Evolutionary conservation across 2,888 invertebrate genomes (phyloP).

Genomic region (Mystacides longicornis): DNA sequence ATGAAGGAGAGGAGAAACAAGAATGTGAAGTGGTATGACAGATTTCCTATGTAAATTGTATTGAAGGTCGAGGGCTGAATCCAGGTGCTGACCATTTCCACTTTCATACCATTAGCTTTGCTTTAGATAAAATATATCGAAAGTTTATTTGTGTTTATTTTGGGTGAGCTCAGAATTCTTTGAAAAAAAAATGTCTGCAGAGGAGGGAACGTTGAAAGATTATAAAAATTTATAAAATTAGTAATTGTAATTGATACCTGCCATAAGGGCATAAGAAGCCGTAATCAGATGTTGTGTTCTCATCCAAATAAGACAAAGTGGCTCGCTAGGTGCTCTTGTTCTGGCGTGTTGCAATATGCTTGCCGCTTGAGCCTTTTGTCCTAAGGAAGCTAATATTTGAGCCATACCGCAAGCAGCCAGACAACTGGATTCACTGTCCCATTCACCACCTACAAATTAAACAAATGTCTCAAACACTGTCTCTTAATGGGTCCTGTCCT

Average conservation of each 20-base stretch:
- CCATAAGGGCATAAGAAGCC: conserved; percentile 18
- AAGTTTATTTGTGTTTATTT: too few relatives aligned
- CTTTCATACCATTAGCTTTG: too few relatives aligned
- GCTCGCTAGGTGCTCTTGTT: conserved; percentile 20
- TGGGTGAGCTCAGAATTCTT: too few relatives aligned
- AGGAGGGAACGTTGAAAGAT: background rate
- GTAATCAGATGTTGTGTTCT: conserved; percentile 24
- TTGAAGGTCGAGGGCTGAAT: too few relatives aligned
- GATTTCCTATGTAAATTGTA: too few relatives aligned
- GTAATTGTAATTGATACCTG: too few relatives aligned
- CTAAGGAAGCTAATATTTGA: conserved; percentile 28
- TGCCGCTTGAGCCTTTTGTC: conserved; percentile 30
- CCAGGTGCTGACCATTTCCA: too few relatives aligned
- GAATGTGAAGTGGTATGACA: too few relatives aligned
- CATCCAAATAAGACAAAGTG: conserved; percentile 23
- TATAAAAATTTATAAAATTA: background rate
- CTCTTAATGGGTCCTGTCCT: background rate
- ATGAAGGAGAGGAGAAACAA: too few relatives aligned
- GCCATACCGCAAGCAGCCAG: conserved; percentile 36
- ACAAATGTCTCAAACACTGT: background rate
- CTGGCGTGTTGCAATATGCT: conserved; percentile 40
- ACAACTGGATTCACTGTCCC: conserved; percentile 30
- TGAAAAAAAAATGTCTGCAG: background rate
- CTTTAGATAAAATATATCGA: too few relatives aligned
- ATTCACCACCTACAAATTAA: conserved; percentile 26